phyloP scores from a whole-genome alignment of 2,888 invertebrate genomes.

The Caenorhabditis afra region DNA sequence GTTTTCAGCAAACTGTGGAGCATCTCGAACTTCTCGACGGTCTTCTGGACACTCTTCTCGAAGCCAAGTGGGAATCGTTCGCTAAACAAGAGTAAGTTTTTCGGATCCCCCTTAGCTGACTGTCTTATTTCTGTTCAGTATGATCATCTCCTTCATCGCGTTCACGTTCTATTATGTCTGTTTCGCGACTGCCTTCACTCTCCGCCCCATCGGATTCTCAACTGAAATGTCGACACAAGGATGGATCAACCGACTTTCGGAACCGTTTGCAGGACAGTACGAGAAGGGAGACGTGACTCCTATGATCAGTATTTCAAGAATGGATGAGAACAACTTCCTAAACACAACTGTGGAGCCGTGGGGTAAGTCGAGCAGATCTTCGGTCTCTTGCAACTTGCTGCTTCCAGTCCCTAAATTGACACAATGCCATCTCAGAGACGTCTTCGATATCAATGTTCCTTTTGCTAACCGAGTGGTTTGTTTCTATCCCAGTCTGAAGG shows the following conservation, averaged over 20 bases:
- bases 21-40: constrained; percentile 96
- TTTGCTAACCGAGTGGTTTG: constrained; percentile 42
- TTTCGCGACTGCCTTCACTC: constrained; percentile 90
- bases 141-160: constrained; percentile 86
- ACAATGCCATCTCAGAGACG: constrained; percentile 61
- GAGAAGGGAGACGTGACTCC: constrained; percentile 6
- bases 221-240: constrained; percentile 66
- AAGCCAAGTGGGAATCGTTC: constrained; percentile 98
- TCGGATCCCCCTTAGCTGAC: too few species aligned
- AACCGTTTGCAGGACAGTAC: constrained; percentile 47
- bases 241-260: constrained; percentile 53
- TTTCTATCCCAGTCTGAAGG: constrained; percentile 1
- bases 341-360: constrained; percentile 14
- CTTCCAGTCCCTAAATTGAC: not conserved
- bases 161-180: constrained; percentile 93
- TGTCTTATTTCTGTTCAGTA: constrained; percentile 60
- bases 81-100: constrained; percentile 86
- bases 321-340: too few species aligned
- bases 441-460: constrained; percentile 35
- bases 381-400: not conserved
- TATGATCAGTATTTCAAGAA: constrained; percentile 33
- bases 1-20: constrained; percentile 90
- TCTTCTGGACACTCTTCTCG: constrained; percentile 92
- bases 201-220: constrained; percentile 84
- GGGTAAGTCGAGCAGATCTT: constrained; percentile 10